A percentile compares a stretch with the other conserved stretches of the same genome.
These are phyloP conservation scores for Dendrolimus punctatus DNA, from an alignment of 1,140 invertebrate species.

Conservation along the genomic window DNA sequence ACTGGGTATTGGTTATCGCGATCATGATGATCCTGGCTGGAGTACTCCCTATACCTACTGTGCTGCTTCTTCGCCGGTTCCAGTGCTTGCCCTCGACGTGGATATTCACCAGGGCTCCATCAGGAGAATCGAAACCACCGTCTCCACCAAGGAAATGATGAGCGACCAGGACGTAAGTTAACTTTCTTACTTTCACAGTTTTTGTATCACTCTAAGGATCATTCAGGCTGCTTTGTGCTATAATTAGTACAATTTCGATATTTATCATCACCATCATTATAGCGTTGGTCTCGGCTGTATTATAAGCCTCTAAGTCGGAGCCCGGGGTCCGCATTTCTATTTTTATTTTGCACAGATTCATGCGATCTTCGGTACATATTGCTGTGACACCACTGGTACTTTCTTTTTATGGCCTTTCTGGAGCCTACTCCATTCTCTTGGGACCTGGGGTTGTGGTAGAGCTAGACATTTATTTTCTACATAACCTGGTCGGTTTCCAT, in stretches of 20 bases:
- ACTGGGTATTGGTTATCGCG: conserved; percentile 88
- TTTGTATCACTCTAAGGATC: not conserved
- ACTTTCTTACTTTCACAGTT: not conserved
- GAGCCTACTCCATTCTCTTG: no score
- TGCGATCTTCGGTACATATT: not conserved
- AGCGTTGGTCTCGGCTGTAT: no score
- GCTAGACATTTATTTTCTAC: no score
- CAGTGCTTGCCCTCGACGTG: conserved; percentile 87
- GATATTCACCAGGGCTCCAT: conserved; percentile 92
- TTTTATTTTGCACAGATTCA: not conserved
- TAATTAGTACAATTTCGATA: no score
- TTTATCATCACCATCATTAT: no score
- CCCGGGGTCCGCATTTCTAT: no score
- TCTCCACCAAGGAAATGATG: conserved; percentile 95
- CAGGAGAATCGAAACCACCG: conserved; percentile 89
- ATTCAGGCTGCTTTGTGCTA: not conserved
- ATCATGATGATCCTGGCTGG: conserved; percentile 84
- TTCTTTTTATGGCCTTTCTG: no score
- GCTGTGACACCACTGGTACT: no score
- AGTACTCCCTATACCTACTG: conserved; percentile 87
- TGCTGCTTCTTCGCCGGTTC: conserved; percentile 86
- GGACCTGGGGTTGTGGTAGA: no score
- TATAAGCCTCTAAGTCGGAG: no score
- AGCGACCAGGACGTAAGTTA: conserved; percentile 88
- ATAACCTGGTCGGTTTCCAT: no score